Base-by-base conservation (phyloP, 2,797 vertebrate genomes). In the Thunnus albacares region DNA sequence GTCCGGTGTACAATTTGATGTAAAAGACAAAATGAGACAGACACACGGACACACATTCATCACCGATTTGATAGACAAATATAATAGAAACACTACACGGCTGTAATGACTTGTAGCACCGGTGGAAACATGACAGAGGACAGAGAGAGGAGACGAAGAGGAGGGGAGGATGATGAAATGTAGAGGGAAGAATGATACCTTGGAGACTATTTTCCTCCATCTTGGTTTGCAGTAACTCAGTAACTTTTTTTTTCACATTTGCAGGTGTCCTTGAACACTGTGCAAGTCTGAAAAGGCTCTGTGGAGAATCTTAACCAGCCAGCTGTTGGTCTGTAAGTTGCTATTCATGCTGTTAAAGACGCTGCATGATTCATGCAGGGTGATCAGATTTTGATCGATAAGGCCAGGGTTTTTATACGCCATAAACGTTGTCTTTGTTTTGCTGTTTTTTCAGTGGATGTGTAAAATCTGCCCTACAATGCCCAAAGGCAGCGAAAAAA, bases 261-360 rank as follows among this genome's bases (percentile, higher is more conserved):
- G 57, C 43, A 47, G 58, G 28, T 3, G 11, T 64, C 67, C 79
- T 81, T 82, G 75, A 84, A 68, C 24, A n/a, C 24, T 5, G 9
- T 22, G 22, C 11, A 38, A 20, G 22, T 51, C 64, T 26, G 28
- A 56, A 64, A 65, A 72, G 26, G 47, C 47, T 79, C 68, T 49
- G 45, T 59, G 49, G 60, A 71, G 51, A 79, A 71, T 80, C 53
- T 77, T 67, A n/a, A 75, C 4, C 1, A 30, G 41, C 43, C 63
- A 79, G 71, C 55, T 86, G 80, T 59, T 78, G 59, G 58, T 67
- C 57, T 63, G 58, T 53, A 26, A 59, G 63, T 53, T 60, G 57
- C 38, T 51, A 5, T 47, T 55, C 43, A 53, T 24, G 30, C 63
- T 33, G 57, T 38, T 64, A 47, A 22, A 26, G 22, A 33, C 28